These are phyloP conservation scores for Denticeps clupeoides DNA, from an alignment of 2,797 vertebrate species.

Conservation along the genomic window DNA sequence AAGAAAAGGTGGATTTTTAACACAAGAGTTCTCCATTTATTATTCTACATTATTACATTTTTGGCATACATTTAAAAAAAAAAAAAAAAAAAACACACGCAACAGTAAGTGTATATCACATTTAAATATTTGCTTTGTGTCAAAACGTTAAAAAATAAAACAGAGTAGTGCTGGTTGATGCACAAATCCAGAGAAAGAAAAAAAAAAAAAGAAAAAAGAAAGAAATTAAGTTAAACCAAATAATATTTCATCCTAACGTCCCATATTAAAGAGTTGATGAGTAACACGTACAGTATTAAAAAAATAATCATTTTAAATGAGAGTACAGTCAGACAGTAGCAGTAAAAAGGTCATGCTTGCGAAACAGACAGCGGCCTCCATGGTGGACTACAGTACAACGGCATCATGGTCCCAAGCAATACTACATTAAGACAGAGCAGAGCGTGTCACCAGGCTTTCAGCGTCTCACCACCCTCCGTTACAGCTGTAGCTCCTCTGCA, in stretches of 20 bases:
- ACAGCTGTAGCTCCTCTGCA: too few relatives aligned
- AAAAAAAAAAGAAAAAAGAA: too few relatives aligned
- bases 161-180: conserved; percentile 29
- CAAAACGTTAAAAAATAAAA: conserved; percentile 39
- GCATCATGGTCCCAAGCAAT: background rate
- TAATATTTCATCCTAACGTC: too few relatives aligned
- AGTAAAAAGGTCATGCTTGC: conserved; percentile 1
- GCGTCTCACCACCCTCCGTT: too few relatives aligned
- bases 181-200: too few relatives aligned
- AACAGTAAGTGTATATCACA: conserved; percentile 45
- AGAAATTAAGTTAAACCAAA: too few relatives aligned
- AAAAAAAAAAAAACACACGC: conserved; percentile 36
- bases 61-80: conserved; percentile 35
- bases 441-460: too few relatives aligned
- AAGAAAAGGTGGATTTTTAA: too few relatives aligned
- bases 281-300: too few relatives aligned
- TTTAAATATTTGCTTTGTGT: conserved; percentile 49
- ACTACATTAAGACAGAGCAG: background rate
- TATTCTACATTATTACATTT: conserved; percentile 42
- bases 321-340: too few relatives aligned
- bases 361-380: conserved; percentile 3
- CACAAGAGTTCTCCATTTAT: conserved; percentile 47
- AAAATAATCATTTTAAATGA: too few relatives aligned
- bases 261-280: too few relatives aligned
- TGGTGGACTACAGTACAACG: background rate